These are phyloP conservation scores for Drosophila engyochracea DNA, from an alignment of 2,888 invertebrate genomes.

Conservation along the genomic window DNA sequence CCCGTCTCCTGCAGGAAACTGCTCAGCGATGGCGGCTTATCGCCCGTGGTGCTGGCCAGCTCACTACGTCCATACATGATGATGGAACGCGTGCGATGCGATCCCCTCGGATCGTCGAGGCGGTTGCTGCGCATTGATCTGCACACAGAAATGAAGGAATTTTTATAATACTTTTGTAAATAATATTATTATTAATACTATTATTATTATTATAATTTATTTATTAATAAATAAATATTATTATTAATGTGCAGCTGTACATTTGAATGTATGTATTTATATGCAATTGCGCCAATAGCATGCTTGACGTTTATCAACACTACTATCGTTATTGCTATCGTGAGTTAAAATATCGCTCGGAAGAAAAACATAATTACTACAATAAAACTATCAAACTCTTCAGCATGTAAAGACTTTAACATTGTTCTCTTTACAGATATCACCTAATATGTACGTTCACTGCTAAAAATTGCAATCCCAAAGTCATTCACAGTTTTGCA, in stretches of 20 bases:
- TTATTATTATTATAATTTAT: not conserved
- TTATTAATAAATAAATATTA: not conserved
- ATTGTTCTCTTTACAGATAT: not conserved
- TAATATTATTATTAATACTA: not conserved
- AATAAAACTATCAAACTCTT: too few relatives aligned
- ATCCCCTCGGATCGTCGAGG: conserved; percentile 85
- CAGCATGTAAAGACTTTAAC: not conserved
- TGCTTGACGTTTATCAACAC: conserved; percentile 26
- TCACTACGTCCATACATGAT: conserved; percentile 85
- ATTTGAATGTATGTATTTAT: not conserved
- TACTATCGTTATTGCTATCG: not conserved
- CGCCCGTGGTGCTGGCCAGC: conserved; percentile 82
- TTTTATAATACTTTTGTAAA: not conserved
- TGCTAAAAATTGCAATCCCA: not conserved
- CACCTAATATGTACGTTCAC: too few relatives aligned
- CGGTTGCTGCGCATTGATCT: conserved; percentile 84
- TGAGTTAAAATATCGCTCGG: not conserved
- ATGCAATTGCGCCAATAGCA: conserved; percentile 34
- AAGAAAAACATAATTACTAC: not conserved
- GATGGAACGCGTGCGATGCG: conserved; percentile 85
- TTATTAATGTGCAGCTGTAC: not conserved
- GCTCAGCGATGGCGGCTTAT: conserved; percentile 80
- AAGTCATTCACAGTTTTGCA: not conserved
- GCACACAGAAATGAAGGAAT: not conserved
- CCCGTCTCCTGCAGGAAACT: conserved; percentile 79